Evolutionary conservation across 2,888 invertebrate genomes (phyloP).

Genomic region (Cynaeus angustus): DNA sequence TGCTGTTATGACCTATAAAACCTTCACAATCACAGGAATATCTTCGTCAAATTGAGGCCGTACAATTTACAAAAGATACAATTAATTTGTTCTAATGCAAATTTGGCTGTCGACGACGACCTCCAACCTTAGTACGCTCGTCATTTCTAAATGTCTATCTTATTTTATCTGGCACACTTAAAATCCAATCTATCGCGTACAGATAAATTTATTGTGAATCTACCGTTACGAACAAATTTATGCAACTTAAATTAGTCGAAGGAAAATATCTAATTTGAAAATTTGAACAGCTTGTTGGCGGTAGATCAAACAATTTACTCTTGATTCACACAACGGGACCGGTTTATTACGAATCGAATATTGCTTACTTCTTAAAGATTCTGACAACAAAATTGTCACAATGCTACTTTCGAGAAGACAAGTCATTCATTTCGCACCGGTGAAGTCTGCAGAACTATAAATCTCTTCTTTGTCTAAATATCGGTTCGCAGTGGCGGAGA

Average conservation of each 20-base stretch:
- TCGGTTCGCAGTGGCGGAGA: background rate
- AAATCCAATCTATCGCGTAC: conserved; percentile 27
- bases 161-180: conserved; percentile 48
- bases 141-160: conserved; percentile 32
- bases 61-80: conserved; percentile 43
- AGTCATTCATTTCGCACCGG: conserved; percentile 26
- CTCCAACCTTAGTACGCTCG: conserved; percentile 27
- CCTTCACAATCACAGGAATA: conserved; percentile 59
- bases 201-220: conserved; percentile 41
- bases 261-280: conserved; percentile 39
- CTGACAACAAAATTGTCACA: background rate
- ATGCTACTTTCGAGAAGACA: conserved; percentile 6
- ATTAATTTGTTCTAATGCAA: conserved; percentile 40
- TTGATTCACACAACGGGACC: conserved; percentile 37
- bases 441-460: conserved; percentile 26
- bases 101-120: conserved; percentile 31
- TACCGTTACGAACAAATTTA: conserved; percentile 50
- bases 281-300: conserved; percentile 46
- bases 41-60: conserved; percentile 54
- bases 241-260: conserved; percentile 44
- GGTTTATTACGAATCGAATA: conserved; percentile 1
- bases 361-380: background rate
- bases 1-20: conserved; percentile 62
- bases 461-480: conserved; percentile 7
- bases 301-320: conserved; percentile 20